These are phyloP conservation scores for Chionoecetes opilio DNA, from an alignment of 1,140 invertebrate genomes.

Conservation along the genomic window DNA sequence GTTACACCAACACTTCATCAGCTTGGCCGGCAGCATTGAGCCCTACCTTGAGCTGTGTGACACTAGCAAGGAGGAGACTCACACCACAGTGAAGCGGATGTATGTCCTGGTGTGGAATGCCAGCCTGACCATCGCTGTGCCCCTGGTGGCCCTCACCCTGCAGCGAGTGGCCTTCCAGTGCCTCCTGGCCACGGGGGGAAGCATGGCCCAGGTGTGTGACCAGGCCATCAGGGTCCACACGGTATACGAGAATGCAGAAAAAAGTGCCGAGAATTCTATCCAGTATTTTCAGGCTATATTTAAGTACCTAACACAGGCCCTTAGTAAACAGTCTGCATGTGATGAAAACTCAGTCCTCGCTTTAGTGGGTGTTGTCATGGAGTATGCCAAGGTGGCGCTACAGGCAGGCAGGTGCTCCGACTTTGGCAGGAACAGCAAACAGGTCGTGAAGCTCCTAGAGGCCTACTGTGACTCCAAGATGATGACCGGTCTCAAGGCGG, in stretches of 20 bases:
- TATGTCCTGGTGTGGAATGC: constrained; percentile 65
- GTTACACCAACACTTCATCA: constrained; percentile 46
- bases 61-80: constrained; percentile 52
- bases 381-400: constrained; percentile 62
- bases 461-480: constrained; percentile 44
- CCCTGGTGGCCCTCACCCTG: constrained; percentile 45
- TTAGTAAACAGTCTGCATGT: neutral
- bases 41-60: constrained; percentile 57
- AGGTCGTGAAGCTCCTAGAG: constrained; percentile 54
- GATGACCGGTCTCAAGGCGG: constrained; percentile 53
- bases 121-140: constrained; percentile 34
- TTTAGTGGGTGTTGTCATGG: constrained; percentile 54
- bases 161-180: constrained; percentile 55
- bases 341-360: constrained; percentile 51
- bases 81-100: constrained; percentile 48
- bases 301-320: neutral
- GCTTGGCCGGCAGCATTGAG: constrained; percentile 31
- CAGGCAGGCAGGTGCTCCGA: constrained; percentile 33
- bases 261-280: constrained; percentile 44
- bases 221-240: constrained; percentile 20
- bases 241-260: constrained; percentile 55
- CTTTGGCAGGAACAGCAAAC: constrained; percentile 51
- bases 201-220: constrained; percentile 33
- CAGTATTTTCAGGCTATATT: constrained; percentile 48
- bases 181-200: constrained; percentile 50